Evolutionary conservation across 2,797 vertebrate genomes (phyloP).

Genomic region (Ispidina lecontei): DNA sequence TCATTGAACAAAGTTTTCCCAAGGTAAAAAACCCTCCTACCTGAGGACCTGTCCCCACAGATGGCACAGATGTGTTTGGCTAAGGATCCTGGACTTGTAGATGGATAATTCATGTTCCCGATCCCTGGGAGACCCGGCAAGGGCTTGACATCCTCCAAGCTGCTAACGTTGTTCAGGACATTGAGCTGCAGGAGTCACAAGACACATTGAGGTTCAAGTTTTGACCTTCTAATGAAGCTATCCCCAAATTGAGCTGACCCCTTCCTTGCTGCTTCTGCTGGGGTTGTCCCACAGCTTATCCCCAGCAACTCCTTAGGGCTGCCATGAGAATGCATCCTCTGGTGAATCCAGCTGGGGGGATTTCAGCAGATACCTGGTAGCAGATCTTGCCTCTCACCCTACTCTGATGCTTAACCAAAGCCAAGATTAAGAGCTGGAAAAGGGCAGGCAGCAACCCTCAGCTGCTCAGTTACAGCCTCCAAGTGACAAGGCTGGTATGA

Average conservation of each 20-base stretch:
- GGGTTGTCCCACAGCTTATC: not conserved
- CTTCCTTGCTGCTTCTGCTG: not conserved
- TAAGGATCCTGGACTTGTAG: slow-evolving; percentile 89
- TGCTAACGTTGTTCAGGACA: slow-evolving; percentile 86
- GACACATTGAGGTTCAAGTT: not conserved
- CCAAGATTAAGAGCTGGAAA: not conserved
- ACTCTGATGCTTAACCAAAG: not conserved
- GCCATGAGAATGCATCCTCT: not conserved
- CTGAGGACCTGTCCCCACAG: slow-evolving; percentile 96
- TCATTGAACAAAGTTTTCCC: not conserved
- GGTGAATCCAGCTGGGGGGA: not conserved
- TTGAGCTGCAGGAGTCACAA: slow-evolving; percentile 79
- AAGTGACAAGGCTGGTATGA: not conserved
- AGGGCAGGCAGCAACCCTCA: not conserved
- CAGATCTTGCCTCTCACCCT: not conserved
- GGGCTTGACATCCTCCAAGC: slow-evolving; percentile 92
- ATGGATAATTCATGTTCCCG: slow-evolving; percentile 89
- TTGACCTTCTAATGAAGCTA: not conserved
- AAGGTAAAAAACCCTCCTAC: slow-evolving; percentile 66
- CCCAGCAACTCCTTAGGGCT: not conserved
- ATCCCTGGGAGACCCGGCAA: slow-evolving; percentile 86
- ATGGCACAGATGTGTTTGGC: slow-evolving; percentile 97
- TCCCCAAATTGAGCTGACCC: not conserved
- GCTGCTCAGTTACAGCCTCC: slow-evolving; percentile 34
- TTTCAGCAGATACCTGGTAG: not conserved